phyloP scores from a whole-genome alignment of 1,140 invertebrate genomes.

The Bombus haemorrhoidalis region DNA sequence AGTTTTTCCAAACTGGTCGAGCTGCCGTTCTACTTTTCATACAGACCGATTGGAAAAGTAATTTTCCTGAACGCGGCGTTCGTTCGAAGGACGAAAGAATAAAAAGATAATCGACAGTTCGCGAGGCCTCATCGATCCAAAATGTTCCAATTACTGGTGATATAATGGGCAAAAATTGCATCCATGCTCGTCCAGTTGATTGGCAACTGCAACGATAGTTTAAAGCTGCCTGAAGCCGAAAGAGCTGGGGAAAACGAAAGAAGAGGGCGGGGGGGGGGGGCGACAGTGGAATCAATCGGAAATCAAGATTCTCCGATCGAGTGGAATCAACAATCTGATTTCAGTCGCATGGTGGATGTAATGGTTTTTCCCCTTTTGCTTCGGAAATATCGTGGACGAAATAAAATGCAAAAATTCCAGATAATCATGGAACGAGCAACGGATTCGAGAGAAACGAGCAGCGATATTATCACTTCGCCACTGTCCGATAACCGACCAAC shows the following conservation, averaged over 20 bases:
- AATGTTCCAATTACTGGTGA: not conserved
- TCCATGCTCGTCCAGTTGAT: not conserved
- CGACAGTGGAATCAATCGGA: not conserved
- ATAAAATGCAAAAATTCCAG: not conserved
- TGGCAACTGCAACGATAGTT: not conserved
- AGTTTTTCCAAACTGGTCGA: not conserved
- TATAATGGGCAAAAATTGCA: not conserved
- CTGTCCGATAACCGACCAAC: not conserved
- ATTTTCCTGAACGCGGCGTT: not conserved
- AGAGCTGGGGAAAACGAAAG: not conserved
- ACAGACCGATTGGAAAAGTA: not conserved
- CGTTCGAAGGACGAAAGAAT: not conserved
- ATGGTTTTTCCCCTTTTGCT: not conserved
- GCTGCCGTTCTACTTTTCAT: not conserved
- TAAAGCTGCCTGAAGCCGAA: no score
- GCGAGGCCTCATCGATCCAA: not conserved
- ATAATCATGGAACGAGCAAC: not conserved
- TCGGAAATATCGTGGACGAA: not conserved
- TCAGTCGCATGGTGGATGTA: not conserved
- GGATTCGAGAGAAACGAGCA: not conserved
- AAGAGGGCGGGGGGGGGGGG: no score
- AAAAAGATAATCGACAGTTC: not conserved
- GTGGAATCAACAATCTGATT: slow-evolving; percentile 24
- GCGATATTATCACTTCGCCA: not conserved
- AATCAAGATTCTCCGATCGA: not conserved